Evolutionary conservation across 1,140 invertebrate genomes (phyloP).

Genomic region (Listronotus oregonensis): DNA sequence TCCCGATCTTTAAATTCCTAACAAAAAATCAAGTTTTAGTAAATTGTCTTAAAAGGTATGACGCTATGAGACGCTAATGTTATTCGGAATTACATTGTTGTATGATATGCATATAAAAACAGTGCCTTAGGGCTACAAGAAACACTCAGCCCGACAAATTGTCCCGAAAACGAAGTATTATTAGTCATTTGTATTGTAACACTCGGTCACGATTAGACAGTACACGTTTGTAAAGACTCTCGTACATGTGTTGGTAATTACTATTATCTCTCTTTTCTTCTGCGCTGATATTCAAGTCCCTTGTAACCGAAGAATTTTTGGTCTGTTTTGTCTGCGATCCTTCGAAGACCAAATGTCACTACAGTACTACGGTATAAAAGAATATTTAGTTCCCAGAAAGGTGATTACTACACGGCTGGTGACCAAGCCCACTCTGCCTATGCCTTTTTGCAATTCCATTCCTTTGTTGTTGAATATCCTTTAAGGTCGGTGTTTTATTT

Average conservation of each 20-base stretch:
- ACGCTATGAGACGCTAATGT: background rate
- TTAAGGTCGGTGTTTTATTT: too few relatives aligned
- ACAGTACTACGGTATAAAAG: too few relatives aligned
- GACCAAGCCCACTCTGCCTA: too few relatives aligned
- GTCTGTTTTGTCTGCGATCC: background rate
- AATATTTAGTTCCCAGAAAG: too few relatives aligned
- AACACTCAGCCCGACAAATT: conserved; percentile 10
- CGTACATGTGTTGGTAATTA: conserved; percentile 5
- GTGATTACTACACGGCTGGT: too few relatives aligned
- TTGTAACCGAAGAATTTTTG: background rate
- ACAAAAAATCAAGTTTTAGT: too few relatives aligned
- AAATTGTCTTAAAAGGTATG: too few relatives aligned
- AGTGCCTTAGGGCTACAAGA: background rate
- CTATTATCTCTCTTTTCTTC: background rate
- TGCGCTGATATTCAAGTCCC: background rate
- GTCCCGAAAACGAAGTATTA: conserved; percentile 17
- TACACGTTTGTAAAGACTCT: conserved; percentile 9
- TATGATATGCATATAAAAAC: conserved; percentile 4
- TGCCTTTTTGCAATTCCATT: too few relatives aligned
- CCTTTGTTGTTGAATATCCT: too few relatives aligned
- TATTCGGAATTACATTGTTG: background rate
- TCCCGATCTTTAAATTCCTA: too few relatives aligned
- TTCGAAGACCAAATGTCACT: too few relatives aligned
- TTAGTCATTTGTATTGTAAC: conserved; percentile 22
- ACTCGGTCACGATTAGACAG: conserved; percentile 10